phyloP scores from a whole-genome alignment of 2,113 vertebrate genomes.

The Hippocampus barbouri region DNA sequence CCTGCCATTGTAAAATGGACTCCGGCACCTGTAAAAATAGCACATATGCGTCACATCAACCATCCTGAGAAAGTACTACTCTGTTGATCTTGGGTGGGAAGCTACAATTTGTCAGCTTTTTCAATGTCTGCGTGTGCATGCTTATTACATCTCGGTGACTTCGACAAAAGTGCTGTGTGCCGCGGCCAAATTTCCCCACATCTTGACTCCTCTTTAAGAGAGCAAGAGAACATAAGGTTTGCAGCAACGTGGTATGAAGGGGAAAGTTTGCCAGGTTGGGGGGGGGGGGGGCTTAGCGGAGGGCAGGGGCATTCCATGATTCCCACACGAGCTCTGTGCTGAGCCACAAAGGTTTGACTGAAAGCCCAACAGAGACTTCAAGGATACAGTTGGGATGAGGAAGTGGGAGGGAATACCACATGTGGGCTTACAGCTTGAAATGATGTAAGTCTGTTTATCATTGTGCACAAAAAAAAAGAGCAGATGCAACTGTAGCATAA shows the following conservation, averaged over 20 bases:
- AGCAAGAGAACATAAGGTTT: slow-evolving; percentile 36
- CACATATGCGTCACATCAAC: slow-evolving; percentile 56
- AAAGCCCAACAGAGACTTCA: slow-evolving; percentile 11
- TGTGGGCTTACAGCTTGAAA: slow-evolving; percentile 18
- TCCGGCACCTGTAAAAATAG: slow-evolving; percentile 44
- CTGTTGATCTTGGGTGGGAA: slow-evolving; percentile 67
- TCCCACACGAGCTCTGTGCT: slow-evolving; percentile 18
- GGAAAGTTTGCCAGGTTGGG: slow-evolving; percentile 13
- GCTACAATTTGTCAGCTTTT: slow-evolving; percentile 55
- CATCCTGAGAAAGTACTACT: slow-evolving; percentile 46
- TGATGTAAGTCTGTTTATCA: slow-evolving; percentile 1
- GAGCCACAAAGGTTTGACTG: slow-evolving; percentile 15
- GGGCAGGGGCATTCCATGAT: slow-evolving; percentile 14
- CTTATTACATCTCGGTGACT: slow-evolving; percentile 24
- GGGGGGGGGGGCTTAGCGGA: slow-evolving; percentile 21
- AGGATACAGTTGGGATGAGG: slow-evolving; percentile 8
- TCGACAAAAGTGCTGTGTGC: slow-evolving; percentile 26
- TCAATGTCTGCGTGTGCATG: slow-evolving; percentile 14
- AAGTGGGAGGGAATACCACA: slow-evolving; percentile 14
- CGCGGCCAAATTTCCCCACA: slow-evolving; percentile 27
- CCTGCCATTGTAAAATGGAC: neutral
- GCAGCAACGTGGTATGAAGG: slow-evolving; percentile 39
- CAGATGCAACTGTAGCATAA: neutral
- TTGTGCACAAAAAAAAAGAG: neutral
- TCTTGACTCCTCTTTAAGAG: slow-evolving; percentile 38